Conservation (phyloP, 2,888 invertebrate genomes). For the Drosophila testacea region DNA sequence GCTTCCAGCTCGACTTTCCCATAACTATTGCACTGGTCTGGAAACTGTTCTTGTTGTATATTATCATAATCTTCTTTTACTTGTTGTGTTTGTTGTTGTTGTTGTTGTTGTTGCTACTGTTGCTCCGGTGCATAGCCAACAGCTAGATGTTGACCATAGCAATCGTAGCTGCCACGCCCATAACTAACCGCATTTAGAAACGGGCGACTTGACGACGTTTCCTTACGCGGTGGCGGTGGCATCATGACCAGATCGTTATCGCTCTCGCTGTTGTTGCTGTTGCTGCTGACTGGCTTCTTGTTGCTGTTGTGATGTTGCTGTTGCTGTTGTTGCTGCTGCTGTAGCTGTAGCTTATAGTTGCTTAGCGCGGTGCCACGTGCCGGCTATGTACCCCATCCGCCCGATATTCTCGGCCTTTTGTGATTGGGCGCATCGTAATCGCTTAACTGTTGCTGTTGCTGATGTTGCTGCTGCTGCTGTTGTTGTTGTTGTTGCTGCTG, state of each 20-base stretch:
- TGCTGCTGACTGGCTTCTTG: slow-evolving; percentile 61
- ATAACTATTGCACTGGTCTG: slow-evolving; percentile 75
- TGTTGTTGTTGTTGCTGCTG: slow-evolving; percentile 81
- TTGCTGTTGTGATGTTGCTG: slow-evolving; percentile 63
- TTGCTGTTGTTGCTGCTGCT: slow-evolving; percentile 37
- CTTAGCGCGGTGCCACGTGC: slow-evolving; percentile 66
- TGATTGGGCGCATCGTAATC: slow-evolving; percentile 88
- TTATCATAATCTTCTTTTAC: slow-evolving; percentile 22
- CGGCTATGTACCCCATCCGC: slow-evolving; percentile 96
- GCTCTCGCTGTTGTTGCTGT: slow-evolving; percentile 57
- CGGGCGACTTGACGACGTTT: slow-evolving; percentile 30
- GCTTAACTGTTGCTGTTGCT: slow-evolving; percentile 83
- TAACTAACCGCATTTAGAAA: slow-evolving; percentile 38
- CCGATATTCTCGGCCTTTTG: slow-evolving; percentile 94
- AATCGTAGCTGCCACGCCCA: slow-evolving; percentile 67
- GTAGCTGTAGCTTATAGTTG: slow-evolving; percentile 49
- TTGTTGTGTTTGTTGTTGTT: slow-evolving; percentile 22
- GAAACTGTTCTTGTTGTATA: slow-evolving; percentile 50
- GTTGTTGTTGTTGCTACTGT: slow-evolving; percentile 25
- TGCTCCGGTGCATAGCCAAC: slow-evolving; percentile 53
- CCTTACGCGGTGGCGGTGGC: slow-evolving; percentile 77
- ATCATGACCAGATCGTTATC: slow-evolving; percentile 71
- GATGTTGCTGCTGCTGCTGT: slow-evolving; percentile 80
- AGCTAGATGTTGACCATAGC: slow-evolving; percentile 66
- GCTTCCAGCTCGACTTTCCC: slow-evolving; percentile 54